phyloP scores from a whole-genome alignment of 1,140 invertebrate genomes.

The Radopholus similis region DNA sequence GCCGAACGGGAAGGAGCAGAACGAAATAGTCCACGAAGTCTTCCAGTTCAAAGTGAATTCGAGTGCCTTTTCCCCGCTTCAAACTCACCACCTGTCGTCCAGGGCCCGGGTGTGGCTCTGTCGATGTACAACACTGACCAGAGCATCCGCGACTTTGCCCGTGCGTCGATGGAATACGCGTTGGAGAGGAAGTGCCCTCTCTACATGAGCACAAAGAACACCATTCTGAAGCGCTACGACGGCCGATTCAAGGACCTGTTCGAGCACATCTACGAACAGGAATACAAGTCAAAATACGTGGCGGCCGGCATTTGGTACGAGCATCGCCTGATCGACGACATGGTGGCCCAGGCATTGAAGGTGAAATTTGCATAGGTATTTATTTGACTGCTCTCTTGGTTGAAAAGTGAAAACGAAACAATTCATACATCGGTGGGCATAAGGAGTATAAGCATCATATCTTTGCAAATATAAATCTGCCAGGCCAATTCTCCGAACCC shows the following conservation, averaged over 20 bases:
- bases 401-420: no score
- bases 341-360: slow-evolving; percentile 97
- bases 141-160: slow-evolving; percentile 55
- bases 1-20: slow-evolving; percentile 76
- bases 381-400: no score
- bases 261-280: slow-evolving; percentile 87
- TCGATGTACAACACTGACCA: slow-evolving; percentile 35
- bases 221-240: slow-evolving; percentile 96
- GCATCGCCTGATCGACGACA: slow-evolving; percentile 84
- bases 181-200: slow-evolving; percentile 56
- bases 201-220: slow-evolving; percentile 82
- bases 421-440: no score
- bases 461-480: no score
- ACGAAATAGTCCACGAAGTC: slow-evolving; percentile 66
- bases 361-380: no score
- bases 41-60: no score
- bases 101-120: not conserved
- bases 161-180: slow-evolving; percentile 59
- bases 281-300: slow-evolving; percentile 82
- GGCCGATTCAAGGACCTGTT: slow-evolving; percentile 99
- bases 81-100: no score
- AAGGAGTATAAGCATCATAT: no score
- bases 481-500: no score
- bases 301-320: slow-evolving; percentile 88
- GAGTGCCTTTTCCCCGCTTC: no score